Evolutionary conservation across 1,140 invertebrate genomes (phyloP).

Genomic region (Danaus melanippus): DNA sequence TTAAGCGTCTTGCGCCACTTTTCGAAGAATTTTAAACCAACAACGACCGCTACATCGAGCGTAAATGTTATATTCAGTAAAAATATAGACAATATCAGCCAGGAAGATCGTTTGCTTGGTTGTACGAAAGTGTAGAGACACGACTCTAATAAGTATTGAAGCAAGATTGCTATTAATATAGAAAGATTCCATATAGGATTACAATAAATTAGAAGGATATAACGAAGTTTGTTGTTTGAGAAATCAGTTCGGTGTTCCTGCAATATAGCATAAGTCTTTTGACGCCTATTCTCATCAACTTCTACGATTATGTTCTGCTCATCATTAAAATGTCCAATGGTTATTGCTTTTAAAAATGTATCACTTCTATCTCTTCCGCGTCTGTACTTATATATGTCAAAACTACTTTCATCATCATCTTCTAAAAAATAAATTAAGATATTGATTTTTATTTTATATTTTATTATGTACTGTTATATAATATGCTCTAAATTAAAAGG

Average conservation of each 20-base stretch:
- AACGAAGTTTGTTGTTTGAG: slow-evolving; percentile 40
- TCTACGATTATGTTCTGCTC: slow-evolving; percentile 32
- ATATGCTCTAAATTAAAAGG: background rate
- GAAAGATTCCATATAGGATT: slow-evolving; percentile 52
- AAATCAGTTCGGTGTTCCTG: slow-evolving; percentile 54
- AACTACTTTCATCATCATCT: slow-evolving; percentile 21
- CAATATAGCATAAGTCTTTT: slow-evolving; percentile 53
- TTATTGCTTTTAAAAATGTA: slow-evolving; percentile 22
- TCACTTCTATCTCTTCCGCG: slow-evolving; percentile 29
- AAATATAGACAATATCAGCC: slow-evolving; percentile 37
- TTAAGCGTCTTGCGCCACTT: slow-evolving; percentile 61
- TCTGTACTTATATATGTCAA: slow-evolving; percentile 52
- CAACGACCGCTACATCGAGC: slow-evolving; percentile 42
- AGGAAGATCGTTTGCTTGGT: slow-evolving; percentile 33
- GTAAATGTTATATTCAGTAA: slow-evolving; percentile 49
- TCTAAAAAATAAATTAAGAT: slow-evolving; percentile 1
- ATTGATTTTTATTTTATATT: background rate
- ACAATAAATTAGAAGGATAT: slow-evolving; percentile 47
- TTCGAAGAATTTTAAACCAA: slow-evolving; percentile 53
- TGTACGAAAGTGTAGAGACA: slow-evolving; percentile 52
- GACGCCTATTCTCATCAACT: slow-evolving; percentile 34
- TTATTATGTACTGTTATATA: background rate
- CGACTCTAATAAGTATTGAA: slow-evolving; percentile 48
- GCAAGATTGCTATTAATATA: slow-evolving; percentile 39
- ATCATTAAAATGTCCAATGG: slow-evolving; percentile 17